Conservation (phyloP, 2,113 vertebrate species). For the Macroglossus sobrinus region DNA sequence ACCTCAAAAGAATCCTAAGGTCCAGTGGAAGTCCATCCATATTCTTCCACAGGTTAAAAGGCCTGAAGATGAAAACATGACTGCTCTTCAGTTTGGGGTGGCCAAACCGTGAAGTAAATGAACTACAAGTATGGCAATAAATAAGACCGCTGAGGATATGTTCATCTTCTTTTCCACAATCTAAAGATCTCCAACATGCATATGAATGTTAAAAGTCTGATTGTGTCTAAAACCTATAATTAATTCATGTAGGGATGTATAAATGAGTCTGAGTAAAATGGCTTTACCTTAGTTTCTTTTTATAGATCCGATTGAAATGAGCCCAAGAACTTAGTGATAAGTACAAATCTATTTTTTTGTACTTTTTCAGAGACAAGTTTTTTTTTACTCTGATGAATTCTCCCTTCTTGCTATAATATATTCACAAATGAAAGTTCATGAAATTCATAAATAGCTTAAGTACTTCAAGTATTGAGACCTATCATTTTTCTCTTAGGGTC, state of each 20-base stretch:
- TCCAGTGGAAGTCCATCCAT: neutral
- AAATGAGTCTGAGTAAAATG: slow-evolving; percentile 36
- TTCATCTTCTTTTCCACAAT: slow-evolving; percentile 39
- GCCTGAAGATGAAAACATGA: neutral
- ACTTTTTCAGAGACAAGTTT: slow-evolving; percentile 39
- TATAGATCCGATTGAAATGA: slow-evolving; percentile 41
- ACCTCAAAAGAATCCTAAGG: neutral
- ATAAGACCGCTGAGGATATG: neutral
- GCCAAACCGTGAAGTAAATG: slow-evolving; percentile 33
- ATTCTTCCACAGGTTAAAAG: neutral
- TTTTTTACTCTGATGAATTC: slow-evolving; percentile 19
- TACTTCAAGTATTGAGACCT: slow-evolving; percentile 42
- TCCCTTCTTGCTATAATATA: slow-evolving; percentile 61
- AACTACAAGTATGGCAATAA: neutral
- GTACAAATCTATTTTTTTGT: slow-evolving; percentile 56
- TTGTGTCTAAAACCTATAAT: slow-evolving; percentile 46
- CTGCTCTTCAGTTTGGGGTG: neutral
- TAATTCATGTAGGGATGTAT: slow-evolving; percentile 16
- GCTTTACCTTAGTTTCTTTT: slow-evolving; percentile 48
- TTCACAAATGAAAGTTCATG: slow-evolving; percentile 54
- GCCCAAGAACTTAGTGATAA: slow-evolving; percentile 19
- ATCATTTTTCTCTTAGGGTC: slow-evolving; percentile 44
- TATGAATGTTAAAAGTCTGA: slow-evolving; percentile 13
- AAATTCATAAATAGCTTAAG: slow-evolving; percentile 54
- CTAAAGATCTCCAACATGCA: slow-evolving; percentile 16